phyloP scores from a whole-genome alignment of 1,140 invertebrate genomes.

The Danaus plexippus region DNA sequence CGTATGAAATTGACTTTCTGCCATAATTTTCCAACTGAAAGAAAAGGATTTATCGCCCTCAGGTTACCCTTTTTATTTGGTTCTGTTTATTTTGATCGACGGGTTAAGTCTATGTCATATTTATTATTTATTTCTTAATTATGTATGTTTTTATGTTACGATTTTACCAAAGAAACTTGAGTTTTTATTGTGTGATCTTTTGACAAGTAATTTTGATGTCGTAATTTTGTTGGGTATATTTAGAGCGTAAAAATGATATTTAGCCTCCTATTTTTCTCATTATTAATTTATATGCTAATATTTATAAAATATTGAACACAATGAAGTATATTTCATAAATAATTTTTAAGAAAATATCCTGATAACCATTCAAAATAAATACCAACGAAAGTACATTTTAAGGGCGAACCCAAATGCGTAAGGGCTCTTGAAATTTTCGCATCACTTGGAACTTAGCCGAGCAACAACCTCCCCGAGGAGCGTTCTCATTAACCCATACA shows the following conservation, averaged over 20 bases:
- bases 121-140: no score
- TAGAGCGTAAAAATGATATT: no score
- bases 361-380: background rate
- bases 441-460: slow-evolving; percentile 6
- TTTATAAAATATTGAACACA: no score
- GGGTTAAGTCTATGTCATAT: no score
- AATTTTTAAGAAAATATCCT: background rate
- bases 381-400: background rate
- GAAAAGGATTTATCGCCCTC: slow-evolving; percentile 13
- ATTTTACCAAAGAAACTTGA: no score
- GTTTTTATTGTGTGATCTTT: no score
- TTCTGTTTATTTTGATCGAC: no score
- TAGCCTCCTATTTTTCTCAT: no score
- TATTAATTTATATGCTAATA: no score
- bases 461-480: slow-evolving; percentile 12
- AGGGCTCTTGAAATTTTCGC: slow-evolving; percentile 3
- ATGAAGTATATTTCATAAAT: background rate
- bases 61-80: slow-evolving; percentile 8
- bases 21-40: slow-evolving; percentile 22
- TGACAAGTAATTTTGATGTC: no score
- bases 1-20: slow-evolving; percentile 28
- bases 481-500: slow-evolving; percentile 13
- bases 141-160: no score
- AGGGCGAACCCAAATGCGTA: slow-evolving; percentile 1
- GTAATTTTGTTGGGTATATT: no score